Conservation (phyloP, 2,797 vertebrate genomes). For the Eutrigla gurnardus region DNA sequence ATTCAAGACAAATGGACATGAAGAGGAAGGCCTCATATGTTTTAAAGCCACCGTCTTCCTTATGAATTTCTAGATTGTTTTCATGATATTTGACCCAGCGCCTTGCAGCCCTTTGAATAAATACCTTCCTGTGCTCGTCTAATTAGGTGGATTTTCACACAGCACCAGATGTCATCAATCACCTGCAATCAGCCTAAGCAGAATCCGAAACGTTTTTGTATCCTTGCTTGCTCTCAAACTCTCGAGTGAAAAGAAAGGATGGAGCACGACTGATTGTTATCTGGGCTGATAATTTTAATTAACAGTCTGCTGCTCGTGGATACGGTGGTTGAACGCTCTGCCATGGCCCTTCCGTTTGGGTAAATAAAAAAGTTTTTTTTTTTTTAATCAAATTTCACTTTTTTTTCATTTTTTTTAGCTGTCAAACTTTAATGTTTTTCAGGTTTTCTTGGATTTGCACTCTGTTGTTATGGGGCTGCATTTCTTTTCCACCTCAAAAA, state of each 20-base stretch:
- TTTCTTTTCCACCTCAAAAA: constrained; percentile 48
- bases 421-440: constrained; percentile 18
- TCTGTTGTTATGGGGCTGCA: constrained; percentile 50
- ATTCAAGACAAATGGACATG: constrained; percentile 13
- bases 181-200: constrained; percentile 19
- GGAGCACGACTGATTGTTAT: constrained; percentile 6
- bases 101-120: neutral
- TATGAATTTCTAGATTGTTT: neutral
- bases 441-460: constrained; percentile 54
- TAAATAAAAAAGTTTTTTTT: constrained; percentile 26
- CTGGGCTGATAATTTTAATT: constrained; percentile 31
- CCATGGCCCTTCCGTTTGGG: constrained; percentile 60
- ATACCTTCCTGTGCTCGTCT: constrained; percentile 32
- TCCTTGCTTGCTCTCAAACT: neutral
- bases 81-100: neutral
- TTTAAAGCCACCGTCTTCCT: neutral
- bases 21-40: neutral
- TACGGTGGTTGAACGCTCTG: constrained; percentile 14
- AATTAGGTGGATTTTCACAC: constrained; percentile 36
- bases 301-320: constrained; percentile 31
- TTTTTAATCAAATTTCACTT: neutral
- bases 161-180: constrained; percentile 63
- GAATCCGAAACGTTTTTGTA: constrained; percentile 1
- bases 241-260: neutral
- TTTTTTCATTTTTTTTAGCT: neutral